Evolutionary conservation across 2,797 vertebrate species (phyloP).

Genomic region (Merluccius polli): DNA sequence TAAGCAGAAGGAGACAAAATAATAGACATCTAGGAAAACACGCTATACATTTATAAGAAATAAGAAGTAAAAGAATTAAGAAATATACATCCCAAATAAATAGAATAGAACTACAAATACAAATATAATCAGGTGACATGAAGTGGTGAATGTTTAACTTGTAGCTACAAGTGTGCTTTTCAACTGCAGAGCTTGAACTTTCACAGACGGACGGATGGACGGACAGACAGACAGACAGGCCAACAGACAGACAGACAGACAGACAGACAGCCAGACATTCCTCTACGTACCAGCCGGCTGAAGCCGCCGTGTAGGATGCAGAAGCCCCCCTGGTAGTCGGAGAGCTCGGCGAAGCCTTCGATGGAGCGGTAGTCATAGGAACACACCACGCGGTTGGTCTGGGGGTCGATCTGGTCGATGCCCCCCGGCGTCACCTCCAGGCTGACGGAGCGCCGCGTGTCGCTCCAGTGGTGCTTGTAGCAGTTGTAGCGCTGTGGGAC

Average conservation of each 20-base stretch:
- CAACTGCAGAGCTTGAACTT: neutral
- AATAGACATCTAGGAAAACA: neutral
- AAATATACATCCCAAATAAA: neutral
- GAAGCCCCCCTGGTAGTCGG: conserved; percentile 95
- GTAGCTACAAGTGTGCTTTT: neutral
- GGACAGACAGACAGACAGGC: neutral
- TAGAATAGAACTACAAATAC: neutral
- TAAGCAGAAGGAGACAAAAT: neutral
- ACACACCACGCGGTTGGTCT: conserved; percentile 89
- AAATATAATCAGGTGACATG: neutral
- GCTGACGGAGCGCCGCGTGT: conserved; percentile 81
- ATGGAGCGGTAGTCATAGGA: conserved; percentile 97
- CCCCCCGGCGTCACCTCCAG: conserved; percentile 97
- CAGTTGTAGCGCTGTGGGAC: conserved; percentile 89
- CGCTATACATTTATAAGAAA: neutral
- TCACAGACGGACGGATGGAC: no score
- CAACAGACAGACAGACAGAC: neutral
- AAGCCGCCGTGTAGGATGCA: conserved; percentile 96
- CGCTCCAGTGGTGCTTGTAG: conserved; percentile 98
- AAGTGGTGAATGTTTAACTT: no score
- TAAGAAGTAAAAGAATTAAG: neutral
- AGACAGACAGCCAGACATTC: conserved; percentile 36
- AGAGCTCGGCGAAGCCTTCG: conserved; percentile 92
- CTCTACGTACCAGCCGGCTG: conserved; percentile 82
- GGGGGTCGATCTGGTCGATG: conserved; percentile 94